Percentiles rank a stretch among this genome's conserved stretches.
These are phyloP conservation scores for Larimichthys polyactis DNA, from an alignment of 2,113 vertebrate species.

Conservation along the genomic window DNA sequence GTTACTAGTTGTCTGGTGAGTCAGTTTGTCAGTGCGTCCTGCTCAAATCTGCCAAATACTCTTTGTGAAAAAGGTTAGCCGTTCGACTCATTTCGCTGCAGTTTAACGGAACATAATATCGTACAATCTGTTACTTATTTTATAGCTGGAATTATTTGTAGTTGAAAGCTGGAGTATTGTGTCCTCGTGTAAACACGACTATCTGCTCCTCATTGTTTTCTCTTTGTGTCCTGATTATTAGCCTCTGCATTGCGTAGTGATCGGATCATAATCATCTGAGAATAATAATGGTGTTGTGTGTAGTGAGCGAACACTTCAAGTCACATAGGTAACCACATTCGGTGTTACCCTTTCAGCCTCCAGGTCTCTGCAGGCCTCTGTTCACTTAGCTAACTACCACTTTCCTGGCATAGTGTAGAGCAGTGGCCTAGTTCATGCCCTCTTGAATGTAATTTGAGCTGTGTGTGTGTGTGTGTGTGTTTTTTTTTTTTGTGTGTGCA, in stretches of 20 bases:
- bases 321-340: not conserved
- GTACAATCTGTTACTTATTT: slow-evolving; percentile 18
- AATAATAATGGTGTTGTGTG: not conserved
- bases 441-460: slow-evolving; percentile 70
- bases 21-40: slow-evolving; percentile 32
- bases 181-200: not conserved
- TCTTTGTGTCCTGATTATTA: slow-evolving; percentile 3
- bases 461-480: slow-evolving; percentile 23
- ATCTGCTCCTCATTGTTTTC: not conserved
- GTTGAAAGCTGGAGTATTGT: not conserved
- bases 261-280: slow-evolving; percentile 6
- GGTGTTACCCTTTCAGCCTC: slow-evolving; percentile 9
- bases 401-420: slow-evolving; percentile 48
- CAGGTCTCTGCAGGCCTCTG: slow-evolving; percentile 31
- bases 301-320: not conserved
- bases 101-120: slow-evolving; percentile 6
- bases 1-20: slow-evolving; percentile 55
- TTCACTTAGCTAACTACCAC: slow-evolving; percentile 43
- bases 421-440: slow-evolving; percentile 71
- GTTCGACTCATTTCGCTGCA: slow-evolving; percentile 6
- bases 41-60: slow-evolving; percentile 38
- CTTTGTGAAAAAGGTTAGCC: slow-evolving; percentile 32
- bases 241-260: not conserved
- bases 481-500: not conserved
- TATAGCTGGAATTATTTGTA: not conserved